Base-by-base conservation (phyloP, 2,888 invertebrate genomes). In the Alsophila aescularia region DNA sequence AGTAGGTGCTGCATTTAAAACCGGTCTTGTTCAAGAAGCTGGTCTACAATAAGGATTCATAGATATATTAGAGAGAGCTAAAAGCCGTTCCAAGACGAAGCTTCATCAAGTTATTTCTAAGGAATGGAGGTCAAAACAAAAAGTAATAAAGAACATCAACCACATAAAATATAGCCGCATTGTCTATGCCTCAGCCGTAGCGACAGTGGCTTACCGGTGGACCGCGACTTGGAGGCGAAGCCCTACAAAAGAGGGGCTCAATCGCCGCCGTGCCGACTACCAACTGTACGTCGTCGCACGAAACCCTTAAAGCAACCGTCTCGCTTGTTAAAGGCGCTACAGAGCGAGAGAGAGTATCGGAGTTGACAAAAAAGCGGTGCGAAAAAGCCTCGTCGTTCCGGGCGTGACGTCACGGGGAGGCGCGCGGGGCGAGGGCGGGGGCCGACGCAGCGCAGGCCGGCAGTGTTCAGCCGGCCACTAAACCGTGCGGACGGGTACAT, bases 401-500 rank as follows among this genome's bases (percentile, higher is more conserved):
- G 73, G 76, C 75, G 81, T 87, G 87, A 87, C 87, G 88, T 88
- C 88, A 87, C 83, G 77, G 77, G 45, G 45, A 35, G 45, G 77
- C 62, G 69, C 59, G 77, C 69, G 74, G 73, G 58, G 68, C 58
- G 64, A 8, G 5, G 24, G 24, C 24, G 24, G 41, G 66, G 69
- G 52, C 66, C 66, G 64, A 66, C 62, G 62, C 65, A 71, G 67
- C 75, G 73, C 67, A 57, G 69, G 67, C 67, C 72, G 62, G 63
- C 84, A 90, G 90, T 90, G 70, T 74, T 75, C 87, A 84, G 86
- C 87, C 83, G 81, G 81, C 79, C 78, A 85, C 81, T 74, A 72
- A 64, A 66, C 69, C 69, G 75, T 56, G 73, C 75, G 81, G 78
- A 83, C 84, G 80, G 65, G 71, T 78, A 70, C 83, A 85, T 72